Conservation (phyloP, 2,888 invertebrate genomes). For the Mesorhabditis sp. region DNA sequence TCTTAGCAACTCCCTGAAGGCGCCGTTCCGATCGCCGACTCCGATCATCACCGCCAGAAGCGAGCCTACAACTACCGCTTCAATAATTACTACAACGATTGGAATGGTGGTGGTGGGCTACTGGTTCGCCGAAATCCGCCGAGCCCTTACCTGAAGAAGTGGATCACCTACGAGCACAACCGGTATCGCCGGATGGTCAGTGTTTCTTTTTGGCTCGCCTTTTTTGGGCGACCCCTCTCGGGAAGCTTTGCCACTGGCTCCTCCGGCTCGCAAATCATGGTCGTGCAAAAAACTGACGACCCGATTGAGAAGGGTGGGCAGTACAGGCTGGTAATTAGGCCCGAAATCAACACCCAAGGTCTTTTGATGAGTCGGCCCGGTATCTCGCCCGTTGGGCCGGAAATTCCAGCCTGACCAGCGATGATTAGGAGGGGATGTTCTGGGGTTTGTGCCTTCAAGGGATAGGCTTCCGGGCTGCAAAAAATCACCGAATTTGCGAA, state of each 20-base stretch:
- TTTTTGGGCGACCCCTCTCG: background rate
- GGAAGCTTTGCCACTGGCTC: background rate
- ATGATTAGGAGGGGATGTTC: no score
- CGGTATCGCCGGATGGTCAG: slow-evolving; percentile 52
- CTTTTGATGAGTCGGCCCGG: no score
- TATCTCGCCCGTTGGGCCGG: no score
- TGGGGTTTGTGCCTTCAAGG: no score
- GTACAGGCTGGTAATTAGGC: no score
- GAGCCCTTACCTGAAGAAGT: slow-evolving; percentile 46
- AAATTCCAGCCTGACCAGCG: no score
- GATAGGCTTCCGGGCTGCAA: no score
- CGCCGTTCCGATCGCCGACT: background rate
- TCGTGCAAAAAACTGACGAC: no score
- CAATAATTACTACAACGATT: slow-evolving; percentile 20
- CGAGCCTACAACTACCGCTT: slow-evolving; percentile 34
- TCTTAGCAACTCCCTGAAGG: background rate
- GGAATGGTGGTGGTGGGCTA: slow-evolving; percentile 18
- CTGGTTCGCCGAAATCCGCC: slow-evolving; percentile 47
- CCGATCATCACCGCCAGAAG: slow-evolving; percentile 24
- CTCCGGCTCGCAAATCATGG: background rate
- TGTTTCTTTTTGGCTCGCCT: background rate
- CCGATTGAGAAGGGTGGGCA: background rate
- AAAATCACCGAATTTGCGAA: no score
- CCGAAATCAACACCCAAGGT: no score
- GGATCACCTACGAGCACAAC: slow-evolving; percentile 55